These are phyloP conservation scores for Peromyscus eremicus DNA, from an alignment of 2,797 vertebrate genomes.

Conservation along the genomic window DNA sequence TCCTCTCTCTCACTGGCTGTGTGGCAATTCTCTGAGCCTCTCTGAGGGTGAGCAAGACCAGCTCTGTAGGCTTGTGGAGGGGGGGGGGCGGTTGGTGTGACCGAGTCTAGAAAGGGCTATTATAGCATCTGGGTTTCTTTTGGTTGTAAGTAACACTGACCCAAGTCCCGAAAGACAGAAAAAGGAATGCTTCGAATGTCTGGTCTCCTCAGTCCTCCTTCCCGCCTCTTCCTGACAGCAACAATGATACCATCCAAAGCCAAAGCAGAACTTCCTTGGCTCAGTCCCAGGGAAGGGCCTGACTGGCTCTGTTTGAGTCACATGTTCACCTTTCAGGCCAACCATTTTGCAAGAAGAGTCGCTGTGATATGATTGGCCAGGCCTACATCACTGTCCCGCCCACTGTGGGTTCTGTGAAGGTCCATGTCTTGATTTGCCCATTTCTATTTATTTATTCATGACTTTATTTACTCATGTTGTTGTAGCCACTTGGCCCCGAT, in stretches of 20 bases:
- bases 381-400: background rate
- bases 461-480: background rate
- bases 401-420: background rate
- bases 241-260: too few species aligned
- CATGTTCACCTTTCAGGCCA: slow-evolving; percentile 1
- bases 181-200: background rate
- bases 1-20: background rate
- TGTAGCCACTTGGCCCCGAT: background rate
- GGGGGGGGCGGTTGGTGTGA: background rate
- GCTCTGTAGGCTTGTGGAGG: background rate
- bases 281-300: background rate
- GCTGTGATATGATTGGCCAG: background rate
- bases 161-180: background rate
- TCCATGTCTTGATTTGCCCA: background rate
- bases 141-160: background rate
- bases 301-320: slow-evolving; percentile 46
- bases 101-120: background rate
- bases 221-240: background rate
- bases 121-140: background rate
- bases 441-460: background rate
- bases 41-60: background rate
- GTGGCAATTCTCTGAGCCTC: background rate
- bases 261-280: background rate
- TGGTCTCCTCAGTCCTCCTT: background rate
- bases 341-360: background rate